Base-by-base conservation (phyloP, 1,140 invertebrate genomes). In the Hylyphantes graminicola region DNA sequence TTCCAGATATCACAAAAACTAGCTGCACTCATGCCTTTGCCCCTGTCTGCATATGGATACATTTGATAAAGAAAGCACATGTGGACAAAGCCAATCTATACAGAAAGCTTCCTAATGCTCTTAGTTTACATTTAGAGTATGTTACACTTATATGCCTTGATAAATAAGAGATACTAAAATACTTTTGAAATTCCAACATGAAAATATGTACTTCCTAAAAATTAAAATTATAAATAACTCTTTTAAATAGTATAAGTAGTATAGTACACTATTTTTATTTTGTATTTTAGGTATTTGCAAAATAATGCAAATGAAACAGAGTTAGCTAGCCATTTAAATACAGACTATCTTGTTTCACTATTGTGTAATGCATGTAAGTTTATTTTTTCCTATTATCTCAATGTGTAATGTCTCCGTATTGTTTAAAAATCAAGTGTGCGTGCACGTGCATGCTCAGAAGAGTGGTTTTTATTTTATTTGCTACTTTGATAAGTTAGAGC, bases 21-120 rank as follows among this genome's bases (percentile, higher is more conserved):
- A 93, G 95, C 61, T 96, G 95, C 87, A 96, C 96, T 15, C 94
- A 96, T 88, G 95, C 96, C 90, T 95, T 98, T 93, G 96, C 97
- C 2, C 94, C 96, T 63, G 96, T 96, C 8, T 98, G 96, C 87
- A 98, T 98, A 88, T 98, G 97, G 96, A 96, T 98, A 88, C 97
- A 98, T 91, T 91, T 98, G 55, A 91, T 96, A 83, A 98, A 97
- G 89, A 98, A 98, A 90, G 96, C 96, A 11, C 94, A 96, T 88
- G 92, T 92, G 15, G 95, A 96, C 86, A 89, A 90, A 78, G 92
- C 93, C 78, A 94, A 93, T 86, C 93, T 96, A 88, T 93, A 93
- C 72, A 90, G 94, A 86, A 93, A 95, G 0, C 93, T 97, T 88
- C 96, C 96, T 0, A 92, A 93, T 86, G 94, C 95, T 67, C 90